A percentile compares a stretch with the other conserved stretches of the same genome.
Evolutionary conservation across 2,888 invertebrate species (phyloP).

Genomic region (Galerucella calmariensis): DNA sequence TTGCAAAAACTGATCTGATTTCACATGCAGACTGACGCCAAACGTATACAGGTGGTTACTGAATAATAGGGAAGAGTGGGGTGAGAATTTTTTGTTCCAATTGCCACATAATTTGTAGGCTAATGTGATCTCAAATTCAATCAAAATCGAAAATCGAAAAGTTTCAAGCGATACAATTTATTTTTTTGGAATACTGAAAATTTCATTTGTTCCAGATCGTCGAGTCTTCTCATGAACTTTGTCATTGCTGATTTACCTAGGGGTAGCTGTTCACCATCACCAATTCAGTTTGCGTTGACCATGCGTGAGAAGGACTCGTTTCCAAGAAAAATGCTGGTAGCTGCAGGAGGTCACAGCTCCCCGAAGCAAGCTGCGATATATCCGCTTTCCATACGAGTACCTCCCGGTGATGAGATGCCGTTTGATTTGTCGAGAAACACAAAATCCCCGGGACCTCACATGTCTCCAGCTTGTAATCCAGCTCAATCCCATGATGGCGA

Average conservation of each 20-base stretch:
- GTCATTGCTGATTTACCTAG: slow-evolving; percentile 74
- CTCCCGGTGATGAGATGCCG: slow-evolving; percentile 70
- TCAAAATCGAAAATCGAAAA: too few species aligned
- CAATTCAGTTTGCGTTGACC: slow-evolving; percentile 69
- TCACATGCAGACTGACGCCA: too few species aligned
- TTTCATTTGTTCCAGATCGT: slow-evolving; percentile 47
- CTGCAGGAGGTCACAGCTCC: slow-evolving; percentile 71
- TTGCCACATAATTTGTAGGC: too few species aligned
- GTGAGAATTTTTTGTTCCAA: too few species aligned
- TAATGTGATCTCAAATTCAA: too few species aligned
- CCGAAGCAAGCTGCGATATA: slow-evolving; percentile 82
- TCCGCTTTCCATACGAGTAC: slow-evolving; percentile 72
- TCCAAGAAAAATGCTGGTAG: slow-evolving; percentile 84
- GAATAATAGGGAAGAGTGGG: too few species aligned
- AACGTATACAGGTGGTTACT: too few species aligned
- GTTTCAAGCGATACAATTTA: too few species aligned
- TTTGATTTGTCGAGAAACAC: slow-evolving; percentile 74
- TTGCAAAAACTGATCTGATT: too few species aligned
- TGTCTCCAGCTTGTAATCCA: slow-evolving; percentile 70
- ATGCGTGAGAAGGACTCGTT: slow-evolving; percentile 94
- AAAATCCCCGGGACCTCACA: slow-evolving; percentile 67
- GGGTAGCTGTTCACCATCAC: slow-evolving; percentile 67
- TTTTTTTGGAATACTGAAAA: not conserved
- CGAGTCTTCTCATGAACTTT: slow-evolving; percentile 74
- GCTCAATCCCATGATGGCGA: slow-evolving; percentile 66